Percentiles rank a stretch among this genome's conserved stretches.
phyloP scores from a whole-genome alignment of 2,888 invertebrate genomes.

The Xestia xanthographa region DNA sequence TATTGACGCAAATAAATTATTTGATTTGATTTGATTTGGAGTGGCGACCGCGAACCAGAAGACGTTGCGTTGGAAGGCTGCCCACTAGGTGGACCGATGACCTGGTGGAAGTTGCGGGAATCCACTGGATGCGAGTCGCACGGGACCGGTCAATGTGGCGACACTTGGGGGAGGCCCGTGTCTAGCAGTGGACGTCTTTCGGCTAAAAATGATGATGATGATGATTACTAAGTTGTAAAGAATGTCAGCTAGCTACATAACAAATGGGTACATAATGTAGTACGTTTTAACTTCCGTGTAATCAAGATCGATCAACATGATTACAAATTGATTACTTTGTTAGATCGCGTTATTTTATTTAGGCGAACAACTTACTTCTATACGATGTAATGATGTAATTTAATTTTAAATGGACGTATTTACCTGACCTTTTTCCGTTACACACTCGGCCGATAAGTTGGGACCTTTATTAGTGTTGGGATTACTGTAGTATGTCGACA shows the following conservation, averaged over 20 bases:
- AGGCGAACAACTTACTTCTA: slow-evolving; percentile 16
- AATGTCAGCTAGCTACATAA: not conserved
- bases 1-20: too few relatives aligned
- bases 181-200: too few relatives aligned
- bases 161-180: too few relatives aligned
- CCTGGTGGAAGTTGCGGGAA: too few relatives aligned
- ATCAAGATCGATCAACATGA: slow-evolving; percentile 6
- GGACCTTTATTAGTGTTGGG: slow-evolving; percentile 36
- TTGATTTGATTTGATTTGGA: too few relatives aligned
- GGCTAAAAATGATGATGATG: too few relatives aligned
- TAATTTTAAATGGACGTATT: slow-evolving; percentile 56
- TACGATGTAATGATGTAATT: slow-evolving; percentile 32
- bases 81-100: too few relatives aligned
- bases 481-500: slow-evolving; percentile 7
- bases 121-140: too few relatives aligned
- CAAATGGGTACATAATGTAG: not conserved
- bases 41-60: too few relatives aligned
- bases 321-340: slow-evolving; percentile 27
- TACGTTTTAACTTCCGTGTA: not conserved
- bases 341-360: slow-evolving; percentile 9
- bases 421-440: slow-evolving; percentile 42
- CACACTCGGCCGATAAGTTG: slow-evolving; percentile 47
- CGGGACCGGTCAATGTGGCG: too few relatives aligned
- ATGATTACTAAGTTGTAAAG: too few relatives aligned
- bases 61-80: too few relatives aligned